These are phyloP conservation scores for Pogonocichla stellata DNA, from an alignment of 2,113 vertebrate species.

Conservation along the genomic window DNA sequence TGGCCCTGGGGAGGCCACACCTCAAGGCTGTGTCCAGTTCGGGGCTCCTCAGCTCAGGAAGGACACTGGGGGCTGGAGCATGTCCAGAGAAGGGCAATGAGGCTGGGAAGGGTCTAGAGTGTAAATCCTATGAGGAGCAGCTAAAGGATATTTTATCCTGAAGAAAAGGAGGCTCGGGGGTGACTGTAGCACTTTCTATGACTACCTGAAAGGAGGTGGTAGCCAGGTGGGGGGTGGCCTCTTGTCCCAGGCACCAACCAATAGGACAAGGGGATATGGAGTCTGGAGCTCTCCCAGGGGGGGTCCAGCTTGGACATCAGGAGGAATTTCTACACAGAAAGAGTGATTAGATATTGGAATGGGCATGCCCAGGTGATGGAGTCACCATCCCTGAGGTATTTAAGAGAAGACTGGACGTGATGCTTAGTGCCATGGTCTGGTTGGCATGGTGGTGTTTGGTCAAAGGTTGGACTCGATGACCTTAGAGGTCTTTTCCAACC, in stretches of 20 bases:
- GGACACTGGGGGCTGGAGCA: not conserved
- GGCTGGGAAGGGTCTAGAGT: not conserved
- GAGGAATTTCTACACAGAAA: not conserved
- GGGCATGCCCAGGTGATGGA: not conserved
- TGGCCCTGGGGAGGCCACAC: not conserved
- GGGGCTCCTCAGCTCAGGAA: not conserved
- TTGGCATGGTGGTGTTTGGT: not conserved
- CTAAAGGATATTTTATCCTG: not conserved
- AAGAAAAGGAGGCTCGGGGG: not conserved
- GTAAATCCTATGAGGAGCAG: not conserved
- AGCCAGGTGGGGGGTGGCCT: not conserved
- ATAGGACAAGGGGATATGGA: not conserved
- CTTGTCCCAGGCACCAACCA: not conserved
- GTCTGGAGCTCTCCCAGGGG: not conserved
- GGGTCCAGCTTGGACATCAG: not conserved
- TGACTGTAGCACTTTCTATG: not conserved
- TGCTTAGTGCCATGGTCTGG: too few relatives aligned
- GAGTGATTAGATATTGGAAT: not conserved
- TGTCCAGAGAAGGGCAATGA: not conserved
- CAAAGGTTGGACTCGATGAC: not conserved
- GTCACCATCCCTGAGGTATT: not conserved
- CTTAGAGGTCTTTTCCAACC: not conserved
- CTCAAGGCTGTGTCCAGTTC: fast-evolving
- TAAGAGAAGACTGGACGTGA: not conserved
- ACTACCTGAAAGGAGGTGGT: not conserved